Evolutionary conservation across 2,113 vertebrate species (phyloP).

Genomic region (Caretta caretta): DNA sequence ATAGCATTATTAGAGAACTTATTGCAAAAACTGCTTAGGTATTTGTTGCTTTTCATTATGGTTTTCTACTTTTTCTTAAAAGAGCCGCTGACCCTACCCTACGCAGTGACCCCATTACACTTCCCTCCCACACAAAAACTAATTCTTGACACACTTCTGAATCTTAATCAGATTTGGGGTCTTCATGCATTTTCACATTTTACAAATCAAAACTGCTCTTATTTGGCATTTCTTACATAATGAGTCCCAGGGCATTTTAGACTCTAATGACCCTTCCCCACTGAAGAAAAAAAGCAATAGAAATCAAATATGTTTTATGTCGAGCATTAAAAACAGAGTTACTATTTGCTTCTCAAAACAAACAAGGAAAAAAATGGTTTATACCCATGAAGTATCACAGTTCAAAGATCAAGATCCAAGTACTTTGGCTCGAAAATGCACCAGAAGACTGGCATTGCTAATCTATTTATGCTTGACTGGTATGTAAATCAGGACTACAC

Average conservation of each 20-base stretch:
- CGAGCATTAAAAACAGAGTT: background rate
- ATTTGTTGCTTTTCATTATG: background rate
- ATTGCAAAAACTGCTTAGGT: background rate
- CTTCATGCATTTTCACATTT: background rate
- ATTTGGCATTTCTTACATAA: background rate
- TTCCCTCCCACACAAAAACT: background rate
- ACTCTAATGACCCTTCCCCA: background rate
- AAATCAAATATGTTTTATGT: background rate
- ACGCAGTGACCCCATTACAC: background rate
- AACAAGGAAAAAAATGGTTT: background rate
- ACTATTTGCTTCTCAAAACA: background rate
- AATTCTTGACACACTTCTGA: background rate
- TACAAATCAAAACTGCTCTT: background rate
- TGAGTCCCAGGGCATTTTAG: background rate
- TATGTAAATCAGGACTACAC: background rate
- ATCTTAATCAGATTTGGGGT: background rate
- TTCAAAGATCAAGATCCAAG: slow-evolving; percentile 29
- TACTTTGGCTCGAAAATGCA: background rate
- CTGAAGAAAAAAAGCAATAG: background rate
- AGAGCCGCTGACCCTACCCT: background rate
- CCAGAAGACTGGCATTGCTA: background rate
- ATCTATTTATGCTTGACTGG: background rate
- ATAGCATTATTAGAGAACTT: background rate
- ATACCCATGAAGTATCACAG: background rate
- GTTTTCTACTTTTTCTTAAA: slow-evolving; percentile 2